phyloP scores from a whole-genome alignment of 2,113 vertebrate species.

The Notothenia rossii region DNA sequence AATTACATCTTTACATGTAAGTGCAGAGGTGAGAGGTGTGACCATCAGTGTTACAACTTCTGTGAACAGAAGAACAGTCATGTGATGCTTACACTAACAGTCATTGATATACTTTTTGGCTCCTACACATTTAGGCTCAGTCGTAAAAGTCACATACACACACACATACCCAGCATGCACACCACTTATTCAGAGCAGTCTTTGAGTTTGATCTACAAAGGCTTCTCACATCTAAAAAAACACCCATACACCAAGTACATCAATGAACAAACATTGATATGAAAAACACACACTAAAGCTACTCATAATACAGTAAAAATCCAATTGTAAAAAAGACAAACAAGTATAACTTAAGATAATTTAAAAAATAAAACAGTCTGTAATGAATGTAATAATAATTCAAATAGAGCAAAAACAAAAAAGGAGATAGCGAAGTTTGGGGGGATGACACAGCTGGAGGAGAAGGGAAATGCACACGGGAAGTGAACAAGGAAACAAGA shows the following conservation, averaged over 20 bases:
- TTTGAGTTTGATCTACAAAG: conserved; percentile 74
- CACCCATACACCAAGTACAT: conserved; percentile 63
- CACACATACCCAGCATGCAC: conserved; percentile 37
- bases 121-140: conserved; percentile 28
- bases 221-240: conserved; percentile 63
- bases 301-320: conserved; percentile 57
- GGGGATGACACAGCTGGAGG: conserved; percentile 24
- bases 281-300: conserved; percentile 47
- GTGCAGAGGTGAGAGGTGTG: conserved; percentile 58
- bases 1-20: conserved; percentile 57
- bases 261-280: conserved; percentile 39
- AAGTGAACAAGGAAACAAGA: conserved; percentile 40
- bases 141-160: conserved; percentile 58
- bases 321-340: conserved; percentile 47
- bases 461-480: conserved; percentile 13
- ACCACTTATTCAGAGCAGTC: conserved; percentile 59
- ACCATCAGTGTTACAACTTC: conserved; percentile 33
- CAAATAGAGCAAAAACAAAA: conserved; percentile 33
- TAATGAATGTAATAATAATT: conserved; percentile 44
- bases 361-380: conserved; percentile 39
- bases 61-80: conserved; percentile 11
- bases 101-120: conserved; percentile 30
- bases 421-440: conserved; percentile 6
- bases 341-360: conserved; percentile 73
- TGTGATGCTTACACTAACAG: conserved; percentile 11